Percentiles rank a stretch among this genome's conserved stretches.
These are phyloP conservation scores for Charina bottae DNA, from an alignment of 2,113 vertebrate genomes.

Conservation along the genomic window DNA sequence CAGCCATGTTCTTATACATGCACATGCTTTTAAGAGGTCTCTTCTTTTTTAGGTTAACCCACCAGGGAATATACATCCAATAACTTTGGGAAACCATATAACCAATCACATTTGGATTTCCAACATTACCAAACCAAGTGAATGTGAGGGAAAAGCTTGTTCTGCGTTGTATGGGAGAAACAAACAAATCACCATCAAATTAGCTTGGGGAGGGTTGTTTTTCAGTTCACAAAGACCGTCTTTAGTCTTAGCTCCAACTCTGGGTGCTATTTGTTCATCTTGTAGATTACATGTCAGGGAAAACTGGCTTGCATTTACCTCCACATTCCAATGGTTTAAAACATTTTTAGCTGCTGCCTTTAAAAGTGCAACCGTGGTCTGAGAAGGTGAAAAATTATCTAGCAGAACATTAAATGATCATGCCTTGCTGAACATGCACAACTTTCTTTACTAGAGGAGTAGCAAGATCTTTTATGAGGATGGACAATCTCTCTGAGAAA, in stretches of 20 bases:
- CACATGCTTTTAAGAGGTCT: no score
- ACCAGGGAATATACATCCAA: no score
- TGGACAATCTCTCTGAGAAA: not conserved
- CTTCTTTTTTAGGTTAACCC: no score
- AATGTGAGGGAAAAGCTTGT: not conserved
- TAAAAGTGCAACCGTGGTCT: not conserved
- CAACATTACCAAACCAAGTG: not conserved
- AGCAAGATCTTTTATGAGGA: not conserved
- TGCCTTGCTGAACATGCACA: rapidly evolving
- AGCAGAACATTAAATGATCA: not conserved
- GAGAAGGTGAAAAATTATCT: not conserved
- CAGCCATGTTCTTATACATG: not conserved
- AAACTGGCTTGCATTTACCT: not conserved
- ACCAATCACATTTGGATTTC: no score
- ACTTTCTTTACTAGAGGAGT: not conserved
- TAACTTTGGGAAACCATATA: not conserved
- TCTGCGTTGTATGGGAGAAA: no score
- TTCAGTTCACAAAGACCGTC: not conserved
- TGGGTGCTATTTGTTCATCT: not conserved
- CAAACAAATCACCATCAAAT: no score
- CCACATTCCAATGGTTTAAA: not conserved
- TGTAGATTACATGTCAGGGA: not conserved
- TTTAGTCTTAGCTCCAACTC: not conserved
- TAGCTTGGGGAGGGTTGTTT: no score
- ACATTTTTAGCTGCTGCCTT: not conserved